A percentile compares a stretch with the other conserved stretches of the same genome.
phyloP scores from a whole-genome alignment of 2,797 vertebrate genomes.

The Geotrypetes seraphini region DNA sequence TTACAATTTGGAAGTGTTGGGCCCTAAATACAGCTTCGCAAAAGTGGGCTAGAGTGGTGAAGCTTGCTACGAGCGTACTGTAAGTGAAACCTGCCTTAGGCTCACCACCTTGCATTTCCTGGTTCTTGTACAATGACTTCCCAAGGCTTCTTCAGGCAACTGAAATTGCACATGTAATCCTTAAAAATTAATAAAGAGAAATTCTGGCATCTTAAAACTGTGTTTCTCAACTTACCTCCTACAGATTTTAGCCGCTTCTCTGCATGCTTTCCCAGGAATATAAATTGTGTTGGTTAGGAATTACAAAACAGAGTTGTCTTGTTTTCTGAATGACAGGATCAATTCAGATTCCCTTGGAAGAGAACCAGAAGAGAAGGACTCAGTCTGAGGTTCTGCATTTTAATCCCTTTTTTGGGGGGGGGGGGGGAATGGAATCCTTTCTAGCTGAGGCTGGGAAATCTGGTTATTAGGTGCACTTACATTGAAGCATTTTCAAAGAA shows the following conservation, averaged over 20 bases:
- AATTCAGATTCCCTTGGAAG: slow-evolving; percentile 38
- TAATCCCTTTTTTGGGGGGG: slow-evolving; percentile 38
- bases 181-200: slow-evolving; percentile 24
- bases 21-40: no score
- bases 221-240: slow-evolving; percentile 29
- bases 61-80: no score
- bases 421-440: slow-evolving; percentile 13
- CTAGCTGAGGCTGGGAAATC: slow-evolving; percentile 24
- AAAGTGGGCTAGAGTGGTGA: no score
- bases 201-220: slow-evolving; percentile 20
- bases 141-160: slow-evolving; percentile 18
- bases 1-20: no score
- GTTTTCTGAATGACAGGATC: slow-evolving; percentile 36
- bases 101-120: slow-evolving; percentile 1
- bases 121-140: slow-evolving; percentile 14
- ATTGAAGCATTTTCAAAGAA: slow-evolving; percentile 11
- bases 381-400: slow-evolving; percentile 36
- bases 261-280: slow-evolving; percentile 34
- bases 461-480: slow-evolving; percentile 22
- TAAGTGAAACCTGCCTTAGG: slow-evolving; percentile 14
- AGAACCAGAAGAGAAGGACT: slow-evolving; percentile 33
- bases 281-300: slow-evolving; percentile 34
- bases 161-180: slow-evolving; percentile 17
- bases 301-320: slow-evolving; percentile 40
- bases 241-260: slow-evolving; percentile 16